These are phyloP conservation scores for Paramuricea clavata DNA, from an alignment of 92 coral and sea anemone genomes.

Conservation along the genomic window DNA sequence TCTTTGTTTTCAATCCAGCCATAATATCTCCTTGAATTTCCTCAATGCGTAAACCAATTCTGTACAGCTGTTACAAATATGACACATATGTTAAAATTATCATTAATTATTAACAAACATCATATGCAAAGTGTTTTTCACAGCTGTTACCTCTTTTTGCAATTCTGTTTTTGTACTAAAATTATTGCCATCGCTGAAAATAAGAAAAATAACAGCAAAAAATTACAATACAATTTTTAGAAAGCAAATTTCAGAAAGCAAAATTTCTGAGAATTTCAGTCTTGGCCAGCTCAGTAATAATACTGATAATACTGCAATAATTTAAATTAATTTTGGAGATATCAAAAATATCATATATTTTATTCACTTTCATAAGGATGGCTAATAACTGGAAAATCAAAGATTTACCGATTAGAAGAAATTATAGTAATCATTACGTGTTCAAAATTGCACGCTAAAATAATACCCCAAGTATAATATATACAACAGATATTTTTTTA, in stretches of 20 bases:
- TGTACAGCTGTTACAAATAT: slow-evolving; percentile 70
- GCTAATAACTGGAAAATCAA: too few species aligned
- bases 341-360: too few species aligned
- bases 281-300: too few species aligned
- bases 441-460: background rate
- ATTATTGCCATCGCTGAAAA: background rate
- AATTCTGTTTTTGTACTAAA: slow-evolving; percentile 19
- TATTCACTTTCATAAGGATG: too few species aligned
- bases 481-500: background rate
- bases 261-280: background rate
- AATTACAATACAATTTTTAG: background rate
- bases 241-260: background rate
- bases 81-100: background rate
- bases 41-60: slow-evolving; percentile 87
- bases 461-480: background rate
- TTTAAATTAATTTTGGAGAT: too few species aligned
- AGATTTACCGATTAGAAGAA: too few species aligned
- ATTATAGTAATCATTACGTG: too few species aligned
- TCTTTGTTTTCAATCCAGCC: slow-evolving; percentile 18
- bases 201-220: background rate
- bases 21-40: slow-evolving; percentile 85
- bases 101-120: slow-evolving; percentile 2
- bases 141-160: slow-evolving; percentile 34
- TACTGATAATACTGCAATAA: too few species aligned
- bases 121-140: too few species aligned